Evolutionary conservation across 2,113 vertebrate genomes (phyloP).

Genomic region (Tragulus kanchil): DNA sequence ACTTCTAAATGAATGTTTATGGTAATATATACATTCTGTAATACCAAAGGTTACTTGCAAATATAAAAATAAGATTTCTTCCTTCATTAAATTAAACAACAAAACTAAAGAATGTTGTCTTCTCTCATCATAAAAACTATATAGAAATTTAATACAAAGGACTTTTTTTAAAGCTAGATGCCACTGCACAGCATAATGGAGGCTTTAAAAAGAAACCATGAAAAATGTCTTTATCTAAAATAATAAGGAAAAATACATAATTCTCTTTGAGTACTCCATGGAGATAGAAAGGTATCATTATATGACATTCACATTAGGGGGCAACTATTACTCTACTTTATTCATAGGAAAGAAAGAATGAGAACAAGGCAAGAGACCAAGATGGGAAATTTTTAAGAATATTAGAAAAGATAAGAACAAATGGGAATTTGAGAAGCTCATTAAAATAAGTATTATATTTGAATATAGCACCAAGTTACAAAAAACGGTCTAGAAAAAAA

Average conservation of each 20-base stretch:
- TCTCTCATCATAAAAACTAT: background rate
- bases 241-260: slow-evolving; percentile 22
- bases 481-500: slow-evolving; percentile 54
- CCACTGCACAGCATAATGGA: background rate
- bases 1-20: background rate
- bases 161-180: background rate
- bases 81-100: slow-evolving; percentile 33
- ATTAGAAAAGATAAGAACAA: slow-evolving; percentile 18
- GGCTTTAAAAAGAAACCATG: background rate
- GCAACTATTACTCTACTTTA: background rate
- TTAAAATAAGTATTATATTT: slow-evolving; percentile 41
- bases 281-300: slow-evolving; percentile 17
- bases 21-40: background rate
- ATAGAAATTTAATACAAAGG: background rate
- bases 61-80: background rate
- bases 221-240: slow-evolving; percentile 51
- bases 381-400: background rate
- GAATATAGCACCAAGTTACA: background rate
- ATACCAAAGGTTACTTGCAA: background rate
- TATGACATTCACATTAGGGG: background rate
- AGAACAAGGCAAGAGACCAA: background rate
- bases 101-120: slow-evolving; percentile 18
- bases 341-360: slow-evolving; percentile 1
- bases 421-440: slow-evolving; percentile 18
- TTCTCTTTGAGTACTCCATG: background rate